These are phyloP conservation scores for Aphelenchoides bicaudatus DNA, from an alignment of 2,888 invertebrate genomes.

Conservation along the genomic window DNA sequence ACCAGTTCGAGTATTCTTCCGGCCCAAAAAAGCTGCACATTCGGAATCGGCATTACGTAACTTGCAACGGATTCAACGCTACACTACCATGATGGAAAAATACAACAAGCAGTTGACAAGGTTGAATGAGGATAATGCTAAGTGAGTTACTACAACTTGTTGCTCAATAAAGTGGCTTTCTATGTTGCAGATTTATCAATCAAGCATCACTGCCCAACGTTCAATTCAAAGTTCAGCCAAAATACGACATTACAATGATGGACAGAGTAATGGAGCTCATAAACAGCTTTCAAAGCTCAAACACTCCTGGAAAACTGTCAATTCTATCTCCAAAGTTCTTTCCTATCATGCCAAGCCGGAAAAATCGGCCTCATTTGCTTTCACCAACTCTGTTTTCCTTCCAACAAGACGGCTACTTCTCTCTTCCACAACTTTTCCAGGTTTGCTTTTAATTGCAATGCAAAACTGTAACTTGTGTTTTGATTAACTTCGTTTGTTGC, in stretches of 20 bases:
- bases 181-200: conserved; percentile 8
- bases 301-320: conserved; percentile 25
- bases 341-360: conserved; percentile 7
- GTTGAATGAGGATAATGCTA: conserved; percentile 19
- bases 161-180: not conserved
- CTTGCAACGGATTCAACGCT: not conserved
- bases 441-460: conserved; percentile 8
- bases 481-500: not conserved
- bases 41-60: not conserved
- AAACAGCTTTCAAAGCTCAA: conserved; percentile 15
- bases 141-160: not conserved
- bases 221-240: conserved; percentile 16
- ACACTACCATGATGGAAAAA: conserved; percentile 17
- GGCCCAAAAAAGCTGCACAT: conserved; percentile 7
- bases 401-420: conserved; percentile 23
- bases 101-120: conserved; percentile 16
- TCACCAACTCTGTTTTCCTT: conserved; percentile 26
- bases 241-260: conserved; percentile 24
- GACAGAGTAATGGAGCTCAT: conserved; percentile 22
- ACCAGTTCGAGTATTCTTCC: no score
- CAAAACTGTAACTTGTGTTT: no score
- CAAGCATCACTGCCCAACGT: conserved; percentile 10
- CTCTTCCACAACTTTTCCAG: conserved; percentile 24
- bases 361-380: conserved; percentile 23
- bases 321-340: conserved; percentile 27